Conservation (phyloP, 2,113 vertebrate genomes). For the Protomyctophum bolini region DNA sequence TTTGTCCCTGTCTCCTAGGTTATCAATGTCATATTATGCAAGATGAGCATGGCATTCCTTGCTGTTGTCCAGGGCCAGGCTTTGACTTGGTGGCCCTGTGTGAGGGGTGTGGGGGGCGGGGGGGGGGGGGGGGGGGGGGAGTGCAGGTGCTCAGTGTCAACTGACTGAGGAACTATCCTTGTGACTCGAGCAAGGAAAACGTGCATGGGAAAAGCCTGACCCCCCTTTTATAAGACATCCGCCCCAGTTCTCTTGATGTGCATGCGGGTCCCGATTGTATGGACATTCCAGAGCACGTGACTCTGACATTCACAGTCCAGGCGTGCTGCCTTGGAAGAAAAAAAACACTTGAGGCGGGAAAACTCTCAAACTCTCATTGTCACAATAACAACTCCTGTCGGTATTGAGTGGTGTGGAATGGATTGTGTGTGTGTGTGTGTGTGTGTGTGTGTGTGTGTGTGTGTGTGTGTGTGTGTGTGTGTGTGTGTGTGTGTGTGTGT, state of each 20-base stretch:
- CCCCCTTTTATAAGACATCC: constrained; percentile 18
- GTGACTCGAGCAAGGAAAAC: constrained; percentile 32
- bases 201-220: constrained; percentile 69
- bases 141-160: constrained; percentile 60
- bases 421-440: neutral
- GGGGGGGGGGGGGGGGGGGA: constrained; percentile 2
- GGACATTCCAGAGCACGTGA: constrained; percentile 61
- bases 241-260: constrained; percentile 57
- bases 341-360: constrained; percentile 49
- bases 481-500: constrained; percentile 4
- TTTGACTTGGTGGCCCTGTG: constrained; percentile 36
- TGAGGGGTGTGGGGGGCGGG: constrained; percentile 20
- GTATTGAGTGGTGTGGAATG: neutral
- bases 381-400: constrained; percentile 36
- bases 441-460: neutral
- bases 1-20: too few relatives aligned
- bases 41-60: constrained; percentile 41
- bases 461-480: constrained; percentile 13
- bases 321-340: constrained; percentile 28
- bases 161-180: constrained; percentile 34
- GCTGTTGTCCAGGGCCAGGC: constrained; percentile 42
- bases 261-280: constrained; percentile 38
- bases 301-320: constrained; percentile 32
- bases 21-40: constrained; percentile 1
- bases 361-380: constrained; percentile 45